Conservation (phyloP, 2,888 invertebrate species). For the Dromius quadrimaculatus region DNA sequence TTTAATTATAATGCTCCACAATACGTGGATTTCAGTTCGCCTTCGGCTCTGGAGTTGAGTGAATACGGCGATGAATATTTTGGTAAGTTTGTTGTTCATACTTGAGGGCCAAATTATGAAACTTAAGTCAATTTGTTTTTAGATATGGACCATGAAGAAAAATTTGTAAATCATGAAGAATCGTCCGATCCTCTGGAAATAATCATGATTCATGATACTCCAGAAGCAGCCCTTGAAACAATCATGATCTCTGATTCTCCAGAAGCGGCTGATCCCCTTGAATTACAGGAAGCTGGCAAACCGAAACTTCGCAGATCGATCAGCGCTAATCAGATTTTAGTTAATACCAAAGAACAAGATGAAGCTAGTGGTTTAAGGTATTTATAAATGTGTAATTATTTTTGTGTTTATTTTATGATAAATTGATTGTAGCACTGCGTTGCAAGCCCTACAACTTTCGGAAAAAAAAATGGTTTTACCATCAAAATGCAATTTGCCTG, state of each 20-base stretch:
- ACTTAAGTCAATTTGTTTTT: constrained; percentile 9
- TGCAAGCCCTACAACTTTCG: constrained; percentile 13
- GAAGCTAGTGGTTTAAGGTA: constrained; percentile 7
- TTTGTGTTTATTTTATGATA: too few relatives aligned
- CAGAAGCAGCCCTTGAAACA: constrained; percentile 1
- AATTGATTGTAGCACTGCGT: constrained; percentile 5
- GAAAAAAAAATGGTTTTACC: constrained; percentile 5
- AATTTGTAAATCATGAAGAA: constrained; percentile 16
- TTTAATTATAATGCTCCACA: constrained; percentile 52
- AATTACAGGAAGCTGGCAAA: not conserved
- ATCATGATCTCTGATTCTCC: not conserved
- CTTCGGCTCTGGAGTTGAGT: constrained; percentile 28
- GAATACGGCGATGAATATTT: constrained; percentile 51
- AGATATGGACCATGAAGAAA: constrained; percentile 44
- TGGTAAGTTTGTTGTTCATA: constrained; percentile 42
- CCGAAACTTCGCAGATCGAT: constrained; percentile 29
- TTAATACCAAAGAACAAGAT: not conserved
- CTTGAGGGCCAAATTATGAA: too few relatives aligned
- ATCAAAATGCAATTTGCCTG: constrained; percentile 5
- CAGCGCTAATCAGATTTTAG: constrained; percentile 21
- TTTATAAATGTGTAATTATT: not conserved
- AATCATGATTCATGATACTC: too few relatives aligned
- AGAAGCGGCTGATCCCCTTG: not conserved
- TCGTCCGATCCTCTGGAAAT: too few relatives aligned
- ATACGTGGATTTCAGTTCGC: constrained; percentile 49